Base-by-base conservation (phyloP, 1,140 invertebrate genomes). In the Schlechtendalia chinensis region DNA sequence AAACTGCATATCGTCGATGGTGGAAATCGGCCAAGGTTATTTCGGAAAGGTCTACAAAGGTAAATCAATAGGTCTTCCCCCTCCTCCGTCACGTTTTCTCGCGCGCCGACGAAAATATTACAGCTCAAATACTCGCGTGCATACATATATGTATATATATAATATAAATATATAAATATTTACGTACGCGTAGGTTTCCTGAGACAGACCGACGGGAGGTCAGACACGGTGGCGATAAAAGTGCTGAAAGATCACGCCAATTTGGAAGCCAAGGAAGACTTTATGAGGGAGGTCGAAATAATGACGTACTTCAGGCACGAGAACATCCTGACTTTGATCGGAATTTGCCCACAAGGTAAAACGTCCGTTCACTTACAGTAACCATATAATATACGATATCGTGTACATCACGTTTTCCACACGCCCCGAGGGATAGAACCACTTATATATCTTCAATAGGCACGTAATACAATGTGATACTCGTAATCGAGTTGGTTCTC, bases 1-100 rank as follows among this genome's bases (percentile, higher is more conserved):
- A 69, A 90, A 92, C 61, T 88, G 89, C 1, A 85, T 96, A 16
- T 87, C 87, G 5, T 91, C 95, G 84, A 83, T 91, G 0, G 89
- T 93, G 82, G 92, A 94, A 83, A 93, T 96, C 63, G 95, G 95
- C 1, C 94, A 96, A 86, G 95, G 95, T 2, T 95, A 93, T 84
- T 96, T 96, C 84, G 94, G 94, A n/a, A 95, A 95, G 87, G 95
- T 96, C 53, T 94, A 90, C 84, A 94, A 92, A 82, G 82, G 82
- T 82, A 50, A 50, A 5, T 1, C 1, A 50, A 5, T 11, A 12
- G 47, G 14, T 12, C 14, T 10, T 45, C 10, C 39, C 10, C 10
- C 39, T 45, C 10, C 39, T 45, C 39, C 39, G 4, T 45, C 39
- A 10, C 39, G 5, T 45, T 45, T 10, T 45, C 39, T 45, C 39